Conservation (phyloP, 2,797 vertebrate species). For the Apodemus agrarius region DNA sequence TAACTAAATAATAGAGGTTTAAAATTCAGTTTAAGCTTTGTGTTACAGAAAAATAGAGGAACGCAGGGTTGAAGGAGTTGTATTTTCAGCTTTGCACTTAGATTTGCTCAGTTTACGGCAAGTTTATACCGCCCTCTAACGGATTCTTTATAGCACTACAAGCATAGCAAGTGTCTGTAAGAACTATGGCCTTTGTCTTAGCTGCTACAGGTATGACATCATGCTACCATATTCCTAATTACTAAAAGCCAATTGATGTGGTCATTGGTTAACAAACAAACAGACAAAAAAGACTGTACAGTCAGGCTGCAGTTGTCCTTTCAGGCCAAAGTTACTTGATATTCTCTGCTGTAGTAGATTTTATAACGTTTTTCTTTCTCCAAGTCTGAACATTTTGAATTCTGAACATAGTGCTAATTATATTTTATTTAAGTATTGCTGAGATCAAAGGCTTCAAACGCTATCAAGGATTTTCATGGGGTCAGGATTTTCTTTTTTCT, state of each 20-base stretch:
- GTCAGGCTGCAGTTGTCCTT: slow-evolving; percentile 1
- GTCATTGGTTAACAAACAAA: neutral
- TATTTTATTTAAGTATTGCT: slow-evolving; percentile 20
- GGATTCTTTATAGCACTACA: slow-evolving; percentile 83
- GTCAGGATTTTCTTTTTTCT: neutral
- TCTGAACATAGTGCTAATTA: neutral
- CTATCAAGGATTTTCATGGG: neutral
- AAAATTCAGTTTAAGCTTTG: neutral
- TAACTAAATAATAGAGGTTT: neutral
- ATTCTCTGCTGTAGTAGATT: neutral
- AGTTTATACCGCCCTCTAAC: slow-evolving; percentile 87
- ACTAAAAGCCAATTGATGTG: neutral
- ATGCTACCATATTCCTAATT: neutral
- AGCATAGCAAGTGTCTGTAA: neutral
- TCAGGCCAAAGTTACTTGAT: neutral
- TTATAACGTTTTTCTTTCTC: neutral
- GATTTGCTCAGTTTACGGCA: slow-evolving; percentile 61
- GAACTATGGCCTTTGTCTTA: neutral
- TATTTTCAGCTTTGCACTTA: neutral
- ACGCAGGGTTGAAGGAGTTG: neutral
- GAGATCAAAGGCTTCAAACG: neutral
- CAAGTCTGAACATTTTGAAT: neutral
- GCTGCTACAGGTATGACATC: neutral
- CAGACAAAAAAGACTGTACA: no score
- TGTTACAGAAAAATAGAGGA: slow-evolving; percentile 32